These are phyloP conservation scores for Marmota monax DNA, from an alignment of 2,113 vertebrate genomes.

Conservation along the genomic window DNA sequence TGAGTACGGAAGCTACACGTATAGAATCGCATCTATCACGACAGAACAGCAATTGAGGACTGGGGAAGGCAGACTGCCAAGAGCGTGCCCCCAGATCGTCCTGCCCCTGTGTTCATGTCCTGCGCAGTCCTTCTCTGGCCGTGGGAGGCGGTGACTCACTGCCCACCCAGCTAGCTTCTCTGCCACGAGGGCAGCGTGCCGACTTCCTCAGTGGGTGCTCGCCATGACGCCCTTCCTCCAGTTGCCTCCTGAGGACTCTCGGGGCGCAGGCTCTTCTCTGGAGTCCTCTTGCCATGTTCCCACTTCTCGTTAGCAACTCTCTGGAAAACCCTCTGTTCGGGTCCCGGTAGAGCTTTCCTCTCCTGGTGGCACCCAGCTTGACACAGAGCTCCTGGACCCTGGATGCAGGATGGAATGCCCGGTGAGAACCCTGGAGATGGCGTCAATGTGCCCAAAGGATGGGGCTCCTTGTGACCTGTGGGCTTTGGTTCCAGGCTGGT, in stretches of 20 bases:
- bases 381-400: too few species aligned
- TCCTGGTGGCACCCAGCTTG: too few species aligned
- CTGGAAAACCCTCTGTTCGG: too few species aligned
- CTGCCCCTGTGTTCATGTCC: background rate
- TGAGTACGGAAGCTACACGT: background rate
- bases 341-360: rapidly evolving
- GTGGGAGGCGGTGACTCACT: background rate
- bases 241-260: background rate
- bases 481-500: background rate
- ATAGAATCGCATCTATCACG: background rate
- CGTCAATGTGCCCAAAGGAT: background rate
- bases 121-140: background rate
- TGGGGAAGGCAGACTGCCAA: too few species aligned
- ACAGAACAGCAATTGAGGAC: too few species aligned
- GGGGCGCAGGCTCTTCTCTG: too few species aligned
- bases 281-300: background rate
- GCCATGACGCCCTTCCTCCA: rapidly evolving
- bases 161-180: background rate
- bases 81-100: rapidly evolving
- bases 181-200: rapidly evolving
- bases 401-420: too few species aligned
- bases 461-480: too few species aligned
- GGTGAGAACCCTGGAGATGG: background rate
- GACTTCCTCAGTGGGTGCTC: too few species aligned
- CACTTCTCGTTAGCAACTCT: too few species aligned